These are phyloP conservation scores for Cololabis saira DNA, from an alignment of 2,113 vertebrate species.

Conservation along the genomic window DNA sequence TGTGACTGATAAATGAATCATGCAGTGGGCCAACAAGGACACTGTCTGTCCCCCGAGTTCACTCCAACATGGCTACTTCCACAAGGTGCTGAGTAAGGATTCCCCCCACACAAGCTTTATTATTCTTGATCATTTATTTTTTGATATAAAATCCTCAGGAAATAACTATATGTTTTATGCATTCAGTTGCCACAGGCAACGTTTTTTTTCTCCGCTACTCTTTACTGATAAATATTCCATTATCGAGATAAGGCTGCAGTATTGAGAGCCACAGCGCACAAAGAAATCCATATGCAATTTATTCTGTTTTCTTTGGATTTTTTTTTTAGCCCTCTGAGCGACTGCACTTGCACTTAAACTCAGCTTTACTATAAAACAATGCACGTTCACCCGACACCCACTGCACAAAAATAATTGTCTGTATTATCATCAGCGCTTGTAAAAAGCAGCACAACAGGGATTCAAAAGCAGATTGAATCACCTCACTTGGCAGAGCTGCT, in stretches of 20 bases:
- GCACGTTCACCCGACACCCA: neutral
- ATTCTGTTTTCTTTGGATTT: constrained; percentile 40
- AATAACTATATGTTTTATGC: constrained; percentile 65
- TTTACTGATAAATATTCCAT: constrained; percentile 76
- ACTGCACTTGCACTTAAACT: constrained; percentile 7
- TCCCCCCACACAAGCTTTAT: constrained; percentile 20
- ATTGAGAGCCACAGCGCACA: constrained; percentile 40
- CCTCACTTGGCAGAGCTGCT: constrained; percentile 26
- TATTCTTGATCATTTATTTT: constrained; percentile 60
- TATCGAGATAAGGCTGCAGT: constrained; percentile 66
- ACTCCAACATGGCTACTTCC: constrained; percentile 34
- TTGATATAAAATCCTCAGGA: constrained; percentile 46
- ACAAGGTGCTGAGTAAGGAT: constrained; percentile 59
- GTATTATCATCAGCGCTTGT: constrained; percentile 22
- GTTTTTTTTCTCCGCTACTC: constrained; percentile 33
- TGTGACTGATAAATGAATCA: constrained; percentile 65
- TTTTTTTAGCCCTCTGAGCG: constrained; percentile 25
- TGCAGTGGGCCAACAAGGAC: constrained; percentile 28
- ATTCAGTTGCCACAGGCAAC: constrained; percentile 53
- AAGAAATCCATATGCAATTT: constrained; percentile 62
- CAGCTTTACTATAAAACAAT: constrained; percentile 25
- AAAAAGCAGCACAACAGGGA: constrained; percentile 2
- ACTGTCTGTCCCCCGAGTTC: constrained; percentile 29
- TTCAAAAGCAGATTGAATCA: constrained; percentile 15
- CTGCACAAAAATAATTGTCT: constrained; percentile 14